Evolutionary conservation across 2,113 vertebrate genomes (phyloP).

Genomic region (Marmota monax): DNA sequence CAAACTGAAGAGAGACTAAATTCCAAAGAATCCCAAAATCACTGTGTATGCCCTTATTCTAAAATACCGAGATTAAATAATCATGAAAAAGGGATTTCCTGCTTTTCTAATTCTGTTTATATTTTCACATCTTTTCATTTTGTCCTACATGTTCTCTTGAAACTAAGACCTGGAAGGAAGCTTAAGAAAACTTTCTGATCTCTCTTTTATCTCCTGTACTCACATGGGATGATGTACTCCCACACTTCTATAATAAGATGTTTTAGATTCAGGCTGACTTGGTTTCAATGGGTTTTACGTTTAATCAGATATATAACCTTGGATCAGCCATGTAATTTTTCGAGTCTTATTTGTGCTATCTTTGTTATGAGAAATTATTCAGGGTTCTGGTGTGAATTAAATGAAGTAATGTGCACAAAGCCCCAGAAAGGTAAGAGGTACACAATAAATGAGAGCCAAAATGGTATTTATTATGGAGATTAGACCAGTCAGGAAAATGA

Average conservation of each 20-base stretch:
- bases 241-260: background rate
- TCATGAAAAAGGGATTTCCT: background rate
- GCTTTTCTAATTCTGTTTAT: constrained; percentile 12
- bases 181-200: background rate
- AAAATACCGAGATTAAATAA: background rate
- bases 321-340: background rate
- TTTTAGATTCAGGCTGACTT: constrained; percentile 28
- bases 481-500: background rate
- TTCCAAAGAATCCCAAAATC: background rate
- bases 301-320: background rate
- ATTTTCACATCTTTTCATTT: background rate
- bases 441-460: background rate
- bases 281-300: background rate
- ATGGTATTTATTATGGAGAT: constrained; percentile 3
- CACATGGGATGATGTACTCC: background rate
- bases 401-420: constrained; percentile 1
- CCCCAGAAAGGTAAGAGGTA: background rate
- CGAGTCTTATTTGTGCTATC: background rate
- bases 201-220: background rate
- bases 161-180: constrained; percentile 34
- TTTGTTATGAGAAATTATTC: constrained; percentile 26
- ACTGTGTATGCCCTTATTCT: background rate
- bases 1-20: background rate
- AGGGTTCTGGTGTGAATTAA: background rate
- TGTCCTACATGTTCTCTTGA: constrained; percentile 15